Evolutionary conservation across 2,113 vertebrate species (phyloP).

Genomic region (Aepyceros melampus): DNA sequence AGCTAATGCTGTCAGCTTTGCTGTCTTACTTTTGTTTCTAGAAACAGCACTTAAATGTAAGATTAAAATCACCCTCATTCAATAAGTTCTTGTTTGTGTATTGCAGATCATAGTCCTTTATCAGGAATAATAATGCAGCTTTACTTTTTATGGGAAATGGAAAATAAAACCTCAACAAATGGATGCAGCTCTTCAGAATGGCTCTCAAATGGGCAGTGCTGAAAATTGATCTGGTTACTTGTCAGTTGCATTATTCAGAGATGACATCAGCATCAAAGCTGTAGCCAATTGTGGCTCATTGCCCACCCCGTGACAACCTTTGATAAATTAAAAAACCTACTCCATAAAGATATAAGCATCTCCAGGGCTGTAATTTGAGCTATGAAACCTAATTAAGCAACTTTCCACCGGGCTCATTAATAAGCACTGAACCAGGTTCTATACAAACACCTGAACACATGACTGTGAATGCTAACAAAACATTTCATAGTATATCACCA

Average conservation of each 20-base stretch:
- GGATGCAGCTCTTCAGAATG: constrained; percentile 50
- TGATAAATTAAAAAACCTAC: constrained; percentile 26
- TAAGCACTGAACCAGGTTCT: background rate
- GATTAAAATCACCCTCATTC: background rate
- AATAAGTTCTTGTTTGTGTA: background rate
- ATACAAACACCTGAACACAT: background rate
- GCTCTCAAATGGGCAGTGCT: constrained; percentile 61
- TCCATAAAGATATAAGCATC: constrained; percentile 32
- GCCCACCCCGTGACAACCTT: background rate
- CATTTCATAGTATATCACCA: background rate
- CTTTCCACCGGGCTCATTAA: background rate
- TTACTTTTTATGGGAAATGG: constrained; percentile 69
- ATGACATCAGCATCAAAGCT: constrained; percentile 63
- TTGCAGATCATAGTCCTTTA: background rate
- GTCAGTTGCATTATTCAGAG: constrained; percentile 67
- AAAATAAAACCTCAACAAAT: constrained; percentile 66
- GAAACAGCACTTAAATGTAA: constrained; percentile 17
- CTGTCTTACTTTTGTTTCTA: constrained; percentile 1
- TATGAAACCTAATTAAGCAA: constrained; percentile 54
- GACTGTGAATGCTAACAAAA: background rate
- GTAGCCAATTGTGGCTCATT: constrained; percentile 1
- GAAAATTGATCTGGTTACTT: constrained; percentile 71
- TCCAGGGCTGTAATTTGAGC: constrained; percentile 36
- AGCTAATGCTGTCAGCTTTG: constrained; percentile 1
- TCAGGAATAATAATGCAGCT: constrained; percentile 48